Percentiles rank a stretch among this genome's conserved stretches.
Conservation (phyloP, 2,797 vertebrate species). For the Trichosurus vulpecula region DNA sequence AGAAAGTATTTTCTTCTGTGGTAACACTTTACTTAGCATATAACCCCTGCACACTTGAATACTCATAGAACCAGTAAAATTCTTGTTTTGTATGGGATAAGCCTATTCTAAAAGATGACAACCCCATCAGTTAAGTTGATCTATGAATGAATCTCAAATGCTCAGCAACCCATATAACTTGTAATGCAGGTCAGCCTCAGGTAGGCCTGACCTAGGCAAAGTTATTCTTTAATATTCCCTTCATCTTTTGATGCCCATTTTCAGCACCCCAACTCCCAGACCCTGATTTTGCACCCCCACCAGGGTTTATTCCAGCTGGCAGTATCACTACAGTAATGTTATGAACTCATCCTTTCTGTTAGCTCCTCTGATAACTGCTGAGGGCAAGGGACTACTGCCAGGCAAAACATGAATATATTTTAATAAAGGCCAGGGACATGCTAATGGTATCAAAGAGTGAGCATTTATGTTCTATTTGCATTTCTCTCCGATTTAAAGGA, state of each 20-base stretch:
- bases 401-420: conserved; percentile 11
- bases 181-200: neutral
- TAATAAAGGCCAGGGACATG: neutral
- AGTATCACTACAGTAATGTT: neutral
- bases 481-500: conserved; percentile 12
- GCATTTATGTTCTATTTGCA: neutral
- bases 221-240: neutral
- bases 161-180: neutral
- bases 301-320: neutral
- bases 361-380: conserved; percentile 14
- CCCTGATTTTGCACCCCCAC: neutral
- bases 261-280: neutral
- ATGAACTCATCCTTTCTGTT: neutral
- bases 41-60: neutral
- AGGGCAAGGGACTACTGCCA: conserved; percentile 23
- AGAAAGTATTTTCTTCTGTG: neutral
- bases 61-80: neutral
- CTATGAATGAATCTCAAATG: neutral
- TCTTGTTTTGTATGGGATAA: neutral
- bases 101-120: conserved; percentile 18
- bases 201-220: neutral
- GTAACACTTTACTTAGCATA: conserved; percentile 23
- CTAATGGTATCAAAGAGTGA: conserved; percentile 9
- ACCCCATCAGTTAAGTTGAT: neutral
- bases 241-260: conserved; percentile 11